Evolutionary conservation across 2,113 vertebrate species (phyloP).

Genomic region (Camelus dromedarius): DNA sequence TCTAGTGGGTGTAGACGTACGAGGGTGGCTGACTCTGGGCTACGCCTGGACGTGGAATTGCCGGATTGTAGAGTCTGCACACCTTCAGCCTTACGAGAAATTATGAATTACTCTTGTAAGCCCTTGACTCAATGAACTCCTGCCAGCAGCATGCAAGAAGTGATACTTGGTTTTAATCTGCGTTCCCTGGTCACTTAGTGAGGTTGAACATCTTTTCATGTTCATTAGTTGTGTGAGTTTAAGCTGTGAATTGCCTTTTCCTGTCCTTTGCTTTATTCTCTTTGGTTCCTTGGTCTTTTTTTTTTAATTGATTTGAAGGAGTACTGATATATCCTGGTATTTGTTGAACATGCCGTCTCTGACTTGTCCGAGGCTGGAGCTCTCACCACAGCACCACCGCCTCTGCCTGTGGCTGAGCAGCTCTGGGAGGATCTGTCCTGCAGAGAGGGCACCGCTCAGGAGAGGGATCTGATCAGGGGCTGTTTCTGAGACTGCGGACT

Average conservation of each 20-base stretch:
- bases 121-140: too few species aligned
- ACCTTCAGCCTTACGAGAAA: neutral
- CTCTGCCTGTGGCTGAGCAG: too few species aligned
- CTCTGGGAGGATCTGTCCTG: neutral
- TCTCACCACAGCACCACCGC: neutral
- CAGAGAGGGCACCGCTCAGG: neutral
- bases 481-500: fast-evolving
- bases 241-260: neutral
- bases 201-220: neutral
- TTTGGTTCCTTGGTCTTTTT: neutral
- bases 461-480: neutral
- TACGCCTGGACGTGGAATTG: neutral
- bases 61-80: neutral
- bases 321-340: neutral
- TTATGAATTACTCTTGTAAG: neutral
- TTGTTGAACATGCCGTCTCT: neutral
- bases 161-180: neutral
- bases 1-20: too few species aligned
- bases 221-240: neutral
- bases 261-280: neutral
- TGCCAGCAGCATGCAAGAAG: neutral
- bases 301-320: neutral
- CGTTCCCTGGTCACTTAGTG: neutral
- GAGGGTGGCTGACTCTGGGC: fast-evolving
- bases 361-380: neutral